Percentiles rank a stretch among this genome's conserved stretches.
Conservation (phyloP, 2,797 vertebrate species). For the Oreonectes daqikongensis region DNA sequence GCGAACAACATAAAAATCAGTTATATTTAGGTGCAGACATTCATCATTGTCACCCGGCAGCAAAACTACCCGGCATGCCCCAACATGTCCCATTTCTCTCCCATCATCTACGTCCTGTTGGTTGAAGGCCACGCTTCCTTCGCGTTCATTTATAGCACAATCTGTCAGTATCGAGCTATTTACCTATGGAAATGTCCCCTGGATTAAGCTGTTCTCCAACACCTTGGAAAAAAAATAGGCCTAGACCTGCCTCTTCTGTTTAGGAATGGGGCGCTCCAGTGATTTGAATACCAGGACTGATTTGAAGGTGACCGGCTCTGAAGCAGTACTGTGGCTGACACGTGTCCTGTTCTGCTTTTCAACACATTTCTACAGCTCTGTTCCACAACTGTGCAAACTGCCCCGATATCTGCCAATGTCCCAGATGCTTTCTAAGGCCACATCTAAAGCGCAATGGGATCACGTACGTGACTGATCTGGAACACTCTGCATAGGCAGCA, state of each 20-base stretch:
- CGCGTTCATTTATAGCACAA: constrained; percentile 77
- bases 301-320: constrained; percentile 54
- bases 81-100: constrained; percentile 79
- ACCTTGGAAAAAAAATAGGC: constrained; percentile 18
- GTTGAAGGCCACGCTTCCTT: constrained; percentile 70
- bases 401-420: neutral
- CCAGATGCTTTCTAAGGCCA: neutral
- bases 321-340: neutral
- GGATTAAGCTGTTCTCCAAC: constrained; percentile 65
- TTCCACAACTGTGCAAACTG: neutral
- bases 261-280: constrained; percentile 4
- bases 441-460: neutral
- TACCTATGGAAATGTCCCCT: constrained; percentile 79
- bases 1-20: constrained; percentile 71
- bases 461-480: constrained; percentile 1
- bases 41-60: constrained; percentile 80
- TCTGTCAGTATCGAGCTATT: constrained; percentile 82
- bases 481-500: neutral
- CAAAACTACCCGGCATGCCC: constrained; percentile 72
- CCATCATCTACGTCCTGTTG: constrained; percentile 68
- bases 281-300: constrained; percentile 19
- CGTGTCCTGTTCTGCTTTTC: constrained; percentile 26
- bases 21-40: constrained; percentile 77
- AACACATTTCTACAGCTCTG: neutral
- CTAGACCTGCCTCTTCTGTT: constrained; percentile 42